Conservation (phyloP, 2,113 vertebrate species). For the Ceyx melanurus region DNA sequence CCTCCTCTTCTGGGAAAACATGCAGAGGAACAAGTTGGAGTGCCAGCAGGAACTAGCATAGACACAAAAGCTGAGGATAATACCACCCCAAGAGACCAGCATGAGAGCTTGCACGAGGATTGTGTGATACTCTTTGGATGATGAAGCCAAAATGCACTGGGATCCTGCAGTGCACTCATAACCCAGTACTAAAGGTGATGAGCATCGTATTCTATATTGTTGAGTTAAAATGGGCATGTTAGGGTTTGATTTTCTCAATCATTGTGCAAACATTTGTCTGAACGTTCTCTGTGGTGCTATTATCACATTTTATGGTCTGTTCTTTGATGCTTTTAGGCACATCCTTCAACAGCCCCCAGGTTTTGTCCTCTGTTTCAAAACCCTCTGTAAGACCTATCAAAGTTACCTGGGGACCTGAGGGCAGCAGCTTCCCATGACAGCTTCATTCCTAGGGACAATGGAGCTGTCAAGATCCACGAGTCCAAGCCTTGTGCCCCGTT, state of each 20-base stretch:
- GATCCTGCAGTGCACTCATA: neutral
- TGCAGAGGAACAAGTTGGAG: neutral
- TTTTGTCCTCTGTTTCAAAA: neutral
- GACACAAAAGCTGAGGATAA: neutral
- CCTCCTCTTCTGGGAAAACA: neutral
- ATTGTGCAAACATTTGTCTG: neutral
- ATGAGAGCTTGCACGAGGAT: accelerated
- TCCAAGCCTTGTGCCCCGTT: neutral
- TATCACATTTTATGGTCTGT: neutral
- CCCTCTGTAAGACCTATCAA: neutral
- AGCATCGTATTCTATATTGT: neutral
- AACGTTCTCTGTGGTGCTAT: neutral
- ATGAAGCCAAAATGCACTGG: neutral
- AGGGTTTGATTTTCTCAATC: neutral
- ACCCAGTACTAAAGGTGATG: neutral
- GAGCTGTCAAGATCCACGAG: neutral
- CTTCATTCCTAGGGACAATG: neutral
- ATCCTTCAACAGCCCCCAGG: neutral
- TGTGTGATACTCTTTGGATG: neutral
- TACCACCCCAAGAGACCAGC: neutral
- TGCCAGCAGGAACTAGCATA: neutral
- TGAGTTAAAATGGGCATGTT: neutral
- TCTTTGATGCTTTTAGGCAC: neutral
- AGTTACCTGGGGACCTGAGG: neutral
- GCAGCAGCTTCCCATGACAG: neutral